Base-by-base conservation (phyloP, 2,888 invertebrate genomes). In the Nemotelus nigrinus region DNA sequence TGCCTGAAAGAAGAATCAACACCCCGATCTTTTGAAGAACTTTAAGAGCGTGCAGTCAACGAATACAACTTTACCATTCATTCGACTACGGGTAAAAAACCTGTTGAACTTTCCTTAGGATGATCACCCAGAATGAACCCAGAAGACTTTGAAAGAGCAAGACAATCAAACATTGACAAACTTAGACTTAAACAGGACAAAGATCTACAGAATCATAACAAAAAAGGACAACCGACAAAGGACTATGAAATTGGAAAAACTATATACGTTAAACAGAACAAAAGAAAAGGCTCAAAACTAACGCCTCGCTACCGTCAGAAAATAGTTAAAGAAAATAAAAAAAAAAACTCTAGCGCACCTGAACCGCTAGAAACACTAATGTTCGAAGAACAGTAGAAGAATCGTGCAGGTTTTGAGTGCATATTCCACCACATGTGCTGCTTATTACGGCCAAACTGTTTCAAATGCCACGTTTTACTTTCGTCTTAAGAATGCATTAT, bases 31-130 rank as follows among this genome's bases (percentile, higher is more conserved):
- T 70, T 70, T 55, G 70, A 70, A 44, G 45, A 65, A 45, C 47
- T 47, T 5, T 47, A 3, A 10, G 4, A 44, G 41, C n/a, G 65
- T 39, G 65, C 47, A 10, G 65, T 65, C 25, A 25, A 57, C 43
- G 78, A 50, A 8, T 80, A 80, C 44, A 80, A 78, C n/a, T 44
- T 57, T 25, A 74, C 63, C 2, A 76, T 78, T 25, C 80, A 80
- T n/a, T 79, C 79, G 2, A 78, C 77, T 0, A 79, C 71, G 6
- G 72, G 63, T 2, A 79, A 77, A 75, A 79, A 70, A 71, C 77
- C 78, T 6, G 76, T 80, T 25, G 77, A 78, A 41, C 45, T 77
- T 44, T 80, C 60, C 53, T 77, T 68, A 25, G 70, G 60, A 10
- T 77, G 72, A 55, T 47, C 60, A 45, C 71, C 65, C 3, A 57